These are phyloP conservation scores for Pituophis catenifer DNA, from an alignment of 2,113 vertebrate species.

Conservation along the genomic window DNA sequence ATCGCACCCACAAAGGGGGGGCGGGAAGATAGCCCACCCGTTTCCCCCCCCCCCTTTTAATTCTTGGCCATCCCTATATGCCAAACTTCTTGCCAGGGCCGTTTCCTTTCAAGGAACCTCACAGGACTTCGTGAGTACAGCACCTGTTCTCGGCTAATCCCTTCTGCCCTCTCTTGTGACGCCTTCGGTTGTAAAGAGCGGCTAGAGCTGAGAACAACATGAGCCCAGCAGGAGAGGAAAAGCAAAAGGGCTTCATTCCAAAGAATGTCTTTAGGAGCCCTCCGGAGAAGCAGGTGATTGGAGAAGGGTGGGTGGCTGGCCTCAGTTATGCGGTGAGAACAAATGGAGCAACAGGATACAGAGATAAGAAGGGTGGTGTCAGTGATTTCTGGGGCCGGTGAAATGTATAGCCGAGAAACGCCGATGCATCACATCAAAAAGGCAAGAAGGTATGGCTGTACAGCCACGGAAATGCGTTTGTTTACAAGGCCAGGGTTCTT, in stretches of 20 bases:
- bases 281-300: background rate
- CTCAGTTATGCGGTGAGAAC: background rate
- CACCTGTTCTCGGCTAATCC: conserved; percentile 12
- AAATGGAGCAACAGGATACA: background rate
- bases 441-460: background rate
- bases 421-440: background rate
- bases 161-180: background rate
- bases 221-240: conserved; percentile 1
- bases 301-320: background rate
- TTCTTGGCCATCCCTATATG: background rate
- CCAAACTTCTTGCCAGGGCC: background rate
- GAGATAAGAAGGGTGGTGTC: background rate
- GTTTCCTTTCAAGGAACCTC: conserved; percentile 16
- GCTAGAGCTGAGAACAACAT: background rate
- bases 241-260: background rate
- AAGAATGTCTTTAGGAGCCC: background rate
- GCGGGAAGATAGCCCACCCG: background rate
- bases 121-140: background rate
- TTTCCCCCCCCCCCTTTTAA: background rate
- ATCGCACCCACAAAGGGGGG: background rate
- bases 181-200: conserved; percentile 1
- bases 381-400: background rate
- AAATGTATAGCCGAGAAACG: background rate
- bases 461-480: background rate
- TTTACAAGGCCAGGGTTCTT: background rate